Base-by-base conservation (phyloP, 2,888 invertebrate genomes). In the Drosophila maculinotata region DNA sequence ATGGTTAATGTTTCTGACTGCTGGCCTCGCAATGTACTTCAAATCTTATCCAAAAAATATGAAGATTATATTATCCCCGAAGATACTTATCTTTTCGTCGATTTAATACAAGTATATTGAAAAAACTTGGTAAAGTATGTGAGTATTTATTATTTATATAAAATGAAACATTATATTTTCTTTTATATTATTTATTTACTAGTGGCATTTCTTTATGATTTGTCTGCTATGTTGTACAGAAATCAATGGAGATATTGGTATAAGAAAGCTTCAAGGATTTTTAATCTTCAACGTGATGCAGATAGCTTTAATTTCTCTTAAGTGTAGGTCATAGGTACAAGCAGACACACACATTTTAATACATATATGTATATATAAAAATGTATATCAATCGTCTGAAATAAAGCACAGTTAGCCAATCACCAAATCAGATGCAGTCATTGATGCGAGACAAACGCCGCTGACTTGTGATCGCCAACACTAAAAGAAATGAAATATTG, bases 361-460 rank as follows among this genome's bases (percentile, higher is more conserved):
- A 1, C 1, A n/a, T 9, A 30, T 12, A 3, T 5, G 7, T 7
- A 44, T 44, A 4, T 3, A 26, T 14, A 1, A 2, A 17, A 31
- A 14, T 14, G 36, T 20, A 28, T 38, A 28, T 23, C 6, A 28
- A 23, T 6, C 52, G 28, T 35, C 36, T 8, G 14, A 6, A 33
- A 39, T 41, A 62, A 74, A 48, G 60, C 36, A 67, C 47, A 14
- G 60, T 66, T 42, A 28, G 26, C 44, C 52, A 62, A 57, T 62
- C 44, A 41, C 17, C 7, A 35, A 59, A 67, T 58, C 41, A 38
- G 15, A 51, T 39, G 44, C 17, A 71, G 26, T 47, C 30, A 47
- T 23, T 57, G 57, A 62, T 33, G 71, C 53, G 69, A 38, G 12
- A 47, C 41, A 67, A 58, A 48, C 33, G 38, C 8, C 15, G 52